Evolutionary conservation across 2,113 vertebrate species (phyloP).

Genomic region (Tachysurus vachellii): DNA sequence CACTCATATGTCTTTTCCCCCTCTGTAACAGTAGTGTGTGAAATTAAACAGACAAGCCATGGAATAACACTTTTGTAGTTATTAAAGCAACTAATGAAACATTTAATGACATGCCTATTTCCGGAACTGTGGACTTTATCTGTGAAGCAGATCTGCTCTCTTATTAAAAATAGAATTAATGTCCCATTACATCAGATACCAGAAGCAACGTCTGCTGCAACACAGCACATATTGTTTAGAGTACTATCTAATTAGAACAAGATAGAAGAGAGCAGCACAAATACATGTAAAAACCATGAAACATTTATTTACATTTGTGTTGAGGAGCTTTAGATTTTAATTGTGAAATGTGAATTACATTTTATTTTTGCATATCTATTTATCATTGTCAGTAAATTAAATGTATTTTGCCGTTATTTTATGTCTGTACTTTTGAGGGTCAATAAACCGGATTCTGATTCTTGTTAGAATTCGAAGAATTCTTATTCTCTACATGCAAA

Average conservation of each 20-base stretch:
- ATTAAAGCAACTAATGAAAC: slow-evolving; percentile 42
- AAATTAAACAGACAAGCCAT: slow-evolving; percentile 40
- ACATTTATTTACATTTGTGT: slow-evolving; percentile 5
- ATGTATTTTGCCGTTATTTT: too few relatives aligned
- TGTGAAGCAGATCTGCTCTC: slow-evolving; percentile 30
- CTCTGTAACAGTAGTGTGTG: slow-evolving; percentile 31
- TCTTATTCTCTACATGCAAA: not conserved
- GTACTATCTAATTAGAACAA: slow-evolving; percentile 5
- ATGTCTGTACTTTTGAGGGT: too few relatives aligned
- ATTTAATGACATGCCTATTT: slow-evolving; percentile 40
- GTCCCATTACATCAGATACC: slow-evolving; percentile 42
- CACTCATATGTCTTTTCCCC: not conserved
- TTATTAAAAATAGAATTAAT: slow-evolving; percentile 41
- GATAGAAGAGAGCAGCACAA: not conserved
- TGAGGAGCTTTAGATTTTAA: not conserved
- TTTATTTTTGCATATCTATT: not conserved
- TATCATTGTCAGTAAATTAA: too few relatives aligned
- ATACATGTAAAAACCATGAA: slow-evolving; percentile 23
- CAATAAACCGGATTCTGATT: not conserved
- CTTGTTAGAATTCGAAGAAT: not conserved
- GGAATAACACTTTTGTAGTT: slow-evolving; percentile 38
- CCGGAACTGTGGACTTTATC: slow-evolving; percentile 27
- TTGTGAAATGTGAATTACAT: not conserved
- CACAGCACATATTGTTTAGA: not conserved
- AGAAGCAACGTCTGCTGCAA: slow-evolving; percentile 18